Conservation (phyloP, 2,797 vertebrate genomes). For the Streptopelia turtur region DNA sequence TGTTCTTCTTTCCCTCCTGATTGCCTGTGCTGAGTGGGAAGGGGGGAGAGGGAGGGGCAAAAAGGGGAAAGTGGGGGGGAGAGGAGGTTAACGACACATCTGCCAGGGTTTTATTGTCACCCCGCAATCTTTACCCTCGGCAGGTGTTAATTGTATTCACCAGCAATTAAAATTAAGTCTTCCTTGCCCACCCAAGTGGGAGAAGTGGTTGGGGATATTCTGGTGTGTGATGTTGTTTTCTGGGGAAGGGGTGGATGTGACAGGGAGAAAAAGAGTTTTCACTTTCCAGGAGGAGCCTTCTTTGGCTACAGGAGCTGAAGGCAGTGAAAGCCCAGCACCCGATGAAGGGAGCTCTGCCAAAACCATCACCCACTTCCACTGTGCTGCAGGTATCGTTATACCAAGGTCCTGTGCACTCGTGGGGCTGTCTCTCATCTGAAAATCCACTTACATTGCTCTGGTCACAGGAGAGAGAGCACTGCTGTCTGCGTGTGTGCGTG, state of each 20-base stretch:
- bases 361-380: background rate
- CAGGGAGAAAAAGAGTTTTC: background rate
- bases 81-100: too few species aligned
- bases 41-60: too few species aligned
- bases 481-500: background rate
- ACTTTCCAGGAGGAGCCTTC: background rate
- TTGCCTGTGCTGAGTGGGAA: too few species aligned
- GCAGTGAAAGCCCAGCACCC: background rate
- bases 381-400: background rate
- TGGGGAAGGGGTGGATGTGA: background rate
- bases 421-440: background rate
- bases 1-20: too few species aligned
- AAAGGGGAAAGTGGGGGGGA: too few species aligned
- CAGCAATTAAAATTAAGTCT: background rate
- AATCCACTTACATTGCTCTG: background rate
- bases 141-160: background rate
- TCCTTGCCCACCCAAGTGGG: background rate
- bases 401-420: rapidly evolving
- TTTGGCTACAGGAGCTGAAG: background rate
- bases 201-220: background rate
- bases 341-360: background rate
- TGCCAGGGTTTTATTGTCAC: too few species aligned
- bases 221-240: background rate
- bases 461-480: background rate
- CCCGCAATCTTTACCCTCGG: too few species aligned